A percentile compares a stretch with the other conserved stretches of the same genome.
phyloP scores from a whole-genome alignment of 2,888 invertebrate species.

The Euspilapteryx auroguttella region DNA sequence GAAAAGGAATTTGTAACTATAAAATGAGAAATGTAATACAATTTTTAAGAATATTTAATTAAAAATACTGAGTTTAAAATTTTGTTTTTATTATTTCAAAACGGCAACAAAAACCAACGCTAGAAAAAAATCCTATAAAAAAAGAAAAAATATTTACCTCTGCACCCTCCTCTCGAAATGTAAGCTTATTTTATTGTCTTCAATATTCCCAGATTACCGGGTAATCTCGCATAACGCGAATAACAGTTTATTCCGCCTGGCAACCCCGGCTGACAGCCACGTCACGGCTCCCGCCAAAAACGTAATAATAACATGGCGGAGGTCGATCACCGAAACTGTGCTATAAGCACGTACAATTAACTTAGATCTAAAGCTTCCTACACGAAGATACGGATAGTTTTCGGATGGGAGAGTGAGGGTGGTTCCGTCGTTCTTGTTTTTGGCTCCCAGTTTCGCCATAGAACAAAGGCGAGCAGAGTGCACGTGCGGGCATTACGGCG shows the following conservation, averaged over 20 bases:
- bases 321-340: conserved; percentile 7
- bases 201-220: conserved; percentile 59
- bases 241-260: conserved; percentile 60
- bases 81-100: conserved; percentile 9
- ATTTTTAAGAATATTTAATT: conserved; percentile 60
- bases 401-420: no score
- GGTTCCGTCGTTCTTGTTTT: no score
- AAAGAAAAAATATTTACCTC: conserved; percentile 24
- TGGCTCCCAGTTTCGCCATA: no score
- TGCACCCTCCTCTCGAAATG: conserved; percentile 18
- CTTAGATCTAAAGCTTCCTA: no score
- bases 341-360: no score
- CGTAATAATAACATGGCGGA: conserved; percentile 48
- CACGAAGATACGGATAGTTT: no score
- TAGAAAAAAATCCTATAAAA: conserved; percentile 8
- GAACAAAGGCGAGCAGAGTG: conserved; percentile 41
- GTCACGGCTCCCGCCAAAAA: conserved; percentile 55
- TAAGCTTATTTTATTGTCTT: conserved; percentile 59
- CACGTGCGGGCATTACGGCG: conserved; percentile 49
- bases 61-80: conserved; percentile 54
- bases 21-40: conserved; percentile 40
- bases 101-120: not conserved
- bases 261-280: conserved; percentile 49
- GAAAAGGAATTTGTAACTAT: conserved; percentile 58
- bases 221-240: conserved; percentile 56